Evolutionary conservation across 2,888 invertebrate species (phyloP).

Genomic region (Ephialtes manifestator): DNA sequence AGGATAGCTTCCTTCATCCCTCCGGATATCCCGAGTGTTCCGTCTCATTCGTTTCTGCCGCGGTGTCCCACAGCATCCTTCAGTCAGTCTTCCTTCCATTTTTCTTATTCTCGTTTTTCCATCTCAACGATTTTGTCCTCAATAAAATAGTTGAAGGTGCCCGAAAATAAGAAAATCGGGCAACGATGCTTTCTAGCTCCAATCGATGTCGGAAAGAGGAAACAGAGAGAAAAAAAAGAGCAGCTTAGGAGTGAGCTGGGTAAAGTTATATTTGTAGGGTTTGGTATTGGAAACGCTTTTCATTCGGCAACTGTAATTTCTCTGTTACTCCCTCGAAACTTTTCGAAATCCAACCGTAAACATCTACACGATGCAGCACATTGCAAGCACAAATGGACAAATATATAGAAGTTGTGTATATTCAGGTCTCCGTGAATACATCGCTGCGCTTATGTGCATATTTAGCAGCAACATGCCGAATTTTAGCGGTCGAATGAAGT

Average conservation of each 20-base stretch:
- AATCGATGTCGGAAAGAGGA: conserved; percentile 25
- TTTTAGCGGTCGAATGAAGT: neutral
- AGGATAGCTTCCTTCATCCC: conserved; percentile 56
- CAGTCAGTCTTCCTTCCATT: conserved; percentile 19
- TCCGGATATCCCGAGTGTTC: conserved; percentile 56
- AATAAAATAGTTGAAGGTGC: conserved; percentile 42
- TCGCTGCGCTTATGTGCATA: neutral
- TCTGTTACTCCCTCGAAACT: conserved; percentile 12
- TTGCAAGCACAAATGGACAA: neutral
- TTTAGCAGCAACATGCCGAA: neutral
- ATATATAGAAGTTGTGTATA: neutral
- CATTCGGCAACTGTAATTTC: conserved; percentile 24
- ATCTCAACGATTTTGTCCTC: conserved; percentile 37
- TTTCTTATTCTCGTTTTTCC: conserved; percentile 17
- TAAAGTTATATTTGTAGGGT: conserved; percentile 7
- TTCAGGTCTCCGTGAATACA: neutral
- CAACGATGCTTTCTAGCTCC: neutral
- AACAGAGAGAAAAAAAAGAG: neutral
- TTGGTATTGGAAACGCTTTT: conserved; percentile 26
- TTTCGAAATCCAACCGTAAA: conserved; percentile 27
- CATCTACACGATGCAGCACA: neutral
- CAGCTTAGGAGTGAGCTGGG: neutral
- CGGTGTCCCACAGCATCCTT: conserved; percentile 4
- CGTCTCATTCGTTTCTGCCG: conserved; percentile 53
- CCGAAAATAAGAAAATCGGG: conserved; percentile 19